phyloP scores from a whole-genome alignment of 2,797 vertebrate genomes.

The Luscinia luscinia region DNA sequence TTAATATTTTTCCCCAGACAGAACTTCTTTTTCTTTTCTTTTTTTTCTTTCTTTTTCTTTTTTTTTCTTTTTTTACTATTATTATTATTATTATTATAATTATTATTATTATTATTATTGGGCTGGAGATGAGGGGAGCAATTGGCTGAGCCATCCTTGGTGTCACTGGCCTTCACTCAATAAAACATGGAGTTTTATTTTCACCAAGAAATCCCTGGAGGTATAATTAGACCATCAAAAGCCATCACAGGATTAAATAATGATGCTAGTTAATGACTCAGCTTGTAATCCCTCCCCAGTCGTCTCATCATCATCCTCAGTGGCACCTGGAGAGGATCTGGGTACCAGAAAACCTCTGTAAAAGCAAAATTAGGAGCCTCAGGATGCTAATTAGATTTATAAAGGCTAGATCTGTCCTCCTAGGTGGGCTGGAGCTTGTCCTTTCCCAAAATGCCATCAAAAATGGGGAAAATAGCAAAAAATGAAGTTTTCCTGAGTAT shows the following conservation, averaged over 20 bases:
- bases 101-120: neutral
- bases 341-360: neutral
- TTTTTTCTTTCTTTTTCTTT: neutral
- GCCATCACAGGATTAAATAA: conserved; percentile 2
- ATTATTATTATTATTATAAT: neutral
- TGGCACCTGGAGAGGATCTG: fast-evolving
- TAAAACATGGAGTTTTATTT: neutral
- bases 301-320: neutral
- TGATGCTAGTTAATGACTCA: neutral
- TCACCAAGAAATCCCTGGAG: neutral
- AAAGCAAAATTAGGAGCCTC: neutral
- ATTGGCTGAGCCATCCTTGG: neutral
- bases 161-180: neutral
- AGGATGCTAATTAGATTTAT: neutral
- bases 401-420: neutral
- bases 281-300: neutral
- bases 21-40: neutral
- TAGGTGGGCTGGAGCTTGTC: fast-evolving
- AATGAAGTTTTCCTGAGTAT: neutral
- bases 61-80: neutral
- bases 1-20: neutral
- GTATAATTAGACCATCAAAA: neutral
- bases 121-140: neutral
- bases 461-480: neutral
- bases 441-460: neutral